phyloP scores from a whole-genome alignment of 37 sponge, comb jelly and placozoan species.

The Axinella damicornis region DNA sequence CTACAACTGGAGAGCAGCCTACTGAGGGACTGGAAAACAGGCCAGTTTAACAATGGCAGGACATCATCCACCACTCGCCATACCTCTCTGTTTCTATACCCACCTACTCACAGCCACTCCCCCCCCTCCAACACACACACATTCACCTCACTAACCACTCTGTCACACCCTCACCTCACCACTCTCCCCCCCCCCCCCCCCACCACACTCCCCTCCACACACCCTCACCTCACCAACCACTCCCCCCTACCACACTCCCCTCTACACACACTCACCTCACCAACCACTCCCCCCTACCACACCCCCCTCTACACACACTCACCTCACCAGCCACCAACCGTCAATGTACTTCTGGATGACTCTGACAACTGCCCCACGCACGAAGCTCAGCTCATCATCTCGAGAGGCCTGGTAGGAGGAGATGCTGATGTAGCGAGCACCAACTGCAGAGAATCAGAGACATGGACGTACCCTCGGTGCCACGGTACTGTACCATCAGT shows the following conservation, averaged over 20 bases:
- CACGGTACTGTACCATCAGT: too few species aligned
- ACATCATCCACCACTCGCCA: too few species aligned
- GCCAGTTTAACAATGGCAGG: too few species aligned
- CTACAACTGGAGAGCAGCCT: too few species aligned
- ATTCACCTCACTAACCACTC: too few species aligned
- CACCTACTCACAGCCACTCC: background rate
- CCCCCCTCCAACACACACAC: background rate
- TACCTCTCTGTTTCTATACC: too few species aligned
- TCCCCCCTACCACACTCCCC: background rate
- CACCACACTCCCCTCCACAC: too few species aligned
- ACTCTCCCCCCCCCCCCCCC: too few species aligned
- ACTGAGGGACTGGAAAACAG: too few species aligned
- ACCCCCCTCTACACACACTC: background rate
- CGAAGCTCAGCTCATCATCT: conserved; percentile 70
- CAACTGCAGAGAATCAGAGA: conserved; percentile 22
- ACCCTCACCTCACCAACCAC: background rate
- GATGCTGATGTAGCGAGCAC: conserved; percentile 61
- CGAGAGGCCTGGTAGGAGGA: conserved; percentile 62
- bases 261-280: too few species aligned
- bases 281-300: too few species aligned
- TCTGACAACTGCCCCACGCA: conserved; percentile 62
- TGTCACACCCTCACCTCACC: conserved; percentile 39
- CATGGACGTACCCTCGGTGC: background rate
- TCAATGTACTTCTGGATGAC: conserved; percentile 61
- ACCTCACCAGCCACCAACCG: conserved; percentile 75